Evolutionary conservation across 2,113 vertebrate species (phyloP).

Genomic region (Bujurquina vittata): DNA sequence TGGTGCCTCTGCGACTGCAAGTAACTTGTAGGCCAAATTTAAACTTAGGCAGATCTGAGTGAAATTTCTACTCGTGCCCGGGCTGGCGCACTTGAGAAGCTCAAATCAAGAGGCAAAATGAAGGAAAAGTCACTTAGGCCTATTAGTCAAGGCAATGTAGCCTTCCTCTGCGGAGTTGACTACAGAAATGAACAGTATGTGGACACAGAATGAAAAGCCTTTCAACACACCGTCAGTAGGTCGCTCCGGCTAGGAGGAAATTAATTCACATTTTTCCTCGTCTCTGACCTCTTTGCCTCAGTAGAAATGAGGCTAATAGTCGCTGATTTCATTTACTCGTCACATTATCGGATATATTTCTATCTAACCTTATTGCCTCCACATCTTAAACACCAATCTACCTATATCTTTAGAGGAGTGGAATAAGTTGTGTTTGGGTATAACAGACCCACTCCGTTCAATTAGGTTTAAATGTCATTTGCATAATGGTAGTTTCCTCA

Average conservation of each 20-base stretch:
- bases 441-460: background rate
- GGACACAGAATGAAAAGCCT: slow-evolving; percentile 60
- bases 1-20: background rate
- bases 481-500: background rate
- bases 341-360: slow-evolving; percentile 52
- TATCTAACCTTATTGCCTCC: slow-evolving; percentile 10
- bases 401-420: slow-evolving; percentile 11
- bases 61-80: background rate
- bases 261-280: slow-evolving; percentile 80
- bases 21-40: slow-evolving; percentile 3
- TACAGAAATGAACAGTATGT: slow-evolving; percentile 54
- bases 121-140: slow-evolving; percentile 42
- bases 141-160: slow-evolving; percentile 47
- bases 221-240: slow-evolving; percentile 79
- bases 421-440: background rate
- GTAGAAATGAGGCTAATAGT: slow-evolving; percentile 87
- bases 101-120: slow-evolving; percentile 37
- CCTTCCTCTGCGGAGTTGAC: slow-evolving; percentile 36
- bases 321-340: slow-evolving; percentile 89
- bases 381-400: slow-evolving; percentile 8
- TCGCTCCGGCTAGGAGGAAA: slow-evolving; percentile 84
- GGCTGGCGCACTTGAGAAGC: background rate
- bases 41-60: background rate
- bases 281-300: slow-evolving; percentile 81
- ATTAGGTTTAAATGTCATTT: slow-evolving; percentile 23